Conservation (phyloP, 1,140 invertebrate species). For the Caerostris extrusa region DNA sequence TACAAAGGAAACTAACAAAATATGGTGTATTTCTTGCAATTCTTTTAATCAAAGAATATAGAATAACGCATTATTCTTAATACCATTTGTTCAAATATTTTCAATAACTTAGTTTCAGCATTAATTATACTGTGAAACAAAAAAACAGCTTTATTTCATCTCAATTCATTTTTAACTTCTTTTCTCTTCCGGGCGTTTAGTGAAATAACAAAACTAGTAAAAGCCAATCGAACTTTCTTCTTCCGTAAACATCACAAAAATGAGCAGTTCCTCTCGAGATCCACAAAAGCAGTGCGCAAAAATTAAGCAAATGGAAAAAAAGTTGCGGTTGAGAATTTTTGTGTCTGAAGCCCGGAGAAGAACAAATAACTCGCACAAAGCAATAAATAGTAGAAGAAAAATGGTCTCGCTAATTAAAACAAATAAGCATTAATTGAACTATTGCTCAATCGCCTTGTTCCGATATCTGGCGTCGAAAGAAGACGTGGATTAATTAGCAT, state of each 20-base stretch:
- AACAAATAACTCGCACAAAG: background rate
- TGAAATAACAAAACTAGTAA: background rate
- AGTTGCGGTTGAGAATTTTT: background rate
- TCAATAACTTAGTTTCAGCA: no score
- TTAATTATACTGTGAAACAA: no score
- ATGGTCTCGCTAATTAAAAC: constrained; percentile 8
- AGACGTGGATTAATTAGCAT: constrained; percentile 46
- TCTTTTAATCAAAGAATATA: no score
- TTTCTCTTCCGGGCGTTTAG: no score
- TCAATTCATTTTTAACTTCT: no score
- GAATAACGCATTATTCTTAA: no score
- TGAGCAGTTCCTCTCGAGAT: background rate
- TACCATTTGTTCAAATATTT: no score
- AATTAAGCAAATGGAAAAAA: background rate
- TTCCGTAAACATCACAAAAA: background rate
- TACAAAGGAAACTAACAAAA: no score
- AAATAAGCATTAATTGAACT: constrained; percentile 39
- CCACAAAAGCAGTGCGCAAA: background rate
- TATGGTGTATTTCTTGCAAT: no score
- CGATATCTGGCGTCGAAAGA: constrained; percentile 10
- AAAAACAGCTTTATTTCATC: no score
- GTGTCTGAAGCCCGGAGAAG: background rate
- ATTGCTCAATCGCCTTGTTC: background rate
- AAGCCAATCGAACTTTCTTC: background rate
- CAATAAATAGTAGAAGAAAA: background rate